Evolutionary conservation across 1,140 invertebrate species (phyloP).

Genomic region (Brachionus plicatilis): DNA sequence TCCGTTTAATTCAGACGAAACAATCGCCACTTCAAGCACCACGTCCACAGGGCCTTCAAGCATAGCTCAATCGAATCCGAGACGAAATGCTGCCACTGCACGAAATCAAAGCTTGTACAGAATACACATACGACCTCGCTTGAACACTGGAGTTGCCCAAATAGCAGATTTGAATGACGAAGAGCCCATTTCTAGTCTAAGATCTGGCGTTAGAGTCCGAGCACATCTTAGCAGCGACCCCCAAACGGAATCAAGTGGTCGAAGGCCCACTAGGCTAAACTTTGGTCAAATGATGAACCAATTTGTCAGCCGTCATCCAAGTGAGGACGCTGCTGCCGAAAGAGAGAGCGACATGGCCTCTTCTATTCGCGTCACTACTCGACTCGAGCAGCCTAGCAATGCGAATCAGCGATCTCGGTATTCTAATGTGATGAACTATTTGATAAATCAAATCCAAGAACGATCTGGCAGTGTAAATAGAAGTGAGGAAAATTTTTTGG

Average conservation of each 20-base stretch:
- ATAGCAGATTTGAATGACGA: neutral
- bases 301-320: neutral
- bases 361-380: neutral
- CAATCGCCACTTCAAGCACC: neutral
- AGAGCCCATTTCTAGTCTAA: neutral
- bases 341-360: neutral
- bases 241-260: neutral
- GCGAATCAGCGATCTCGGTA: neutral
- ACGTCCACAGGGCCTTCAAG: neutral
- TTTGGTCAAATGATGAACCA: neutral
- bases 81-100: neutral
- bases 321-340: neutral
- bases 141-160: neutral
- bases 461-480: neutral
- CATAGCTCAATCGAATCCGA: neutral
- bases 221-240: neutral
- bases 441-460: constrained; percentile 1
- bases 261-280: neutral
- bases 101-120: neutral
- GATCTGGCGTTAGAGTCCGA: neutral
- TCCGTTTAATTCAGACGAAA: neutral
- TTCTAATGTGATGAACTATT: neutral
- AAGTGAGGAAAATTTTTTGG: neutral
- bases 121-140: constrained; percentile 7
- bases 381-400: neutral